Percentiles rank a stretch among this genome's conserved stretches.
Conservation (phyloP, 2,888 invertebrate genomes). For the Galeruca laticollis region DNA sequence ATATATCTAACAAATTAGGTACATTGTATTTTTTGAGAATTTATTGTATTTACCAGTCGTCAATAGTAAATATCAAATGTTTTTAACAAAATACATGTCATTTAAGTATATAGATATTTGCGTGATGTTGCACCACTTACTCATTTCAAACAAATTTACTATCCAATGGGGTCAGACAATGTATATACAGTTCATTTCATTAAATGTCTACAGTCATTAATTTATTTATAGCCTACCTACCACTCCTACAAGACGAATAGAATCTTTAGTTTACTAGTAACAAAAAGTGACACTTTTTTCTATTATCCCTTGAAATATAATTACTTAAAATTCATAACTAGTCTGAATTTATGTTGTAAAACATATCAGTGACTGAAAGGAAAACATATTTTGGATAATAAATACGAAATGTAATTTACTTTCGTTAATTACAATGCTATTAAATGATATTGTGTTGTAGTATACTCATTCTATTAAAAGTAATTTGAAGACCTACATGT, state of each 20-base stretch:
- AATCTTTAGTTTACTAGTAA: not conserved
- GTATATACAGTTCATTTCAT: slow-evolving; percentile 14
- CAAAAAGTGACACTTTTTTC: not conserved
- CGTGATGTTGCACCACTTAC: slow-evolving; percentile 5
- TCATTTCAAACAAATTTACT: slow-evolving; percentile 4
- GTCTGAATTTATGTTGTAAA: not conserved
- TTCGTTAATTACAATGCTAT: not conserved
- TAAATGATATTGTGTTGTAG: not conserved
- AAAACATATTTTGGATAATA: not conserved
- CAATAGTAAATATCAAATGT: not conserved
- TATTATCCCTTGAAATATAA: not conserved
- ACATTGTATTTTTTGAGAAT: too few species aligned
- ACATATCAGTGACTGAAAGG: not conserved
- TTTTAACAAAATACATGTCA: not conserved
- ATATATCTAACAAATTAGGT: too few species aligned
- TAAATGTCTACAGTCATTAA: slow-evolving; percentile 19
- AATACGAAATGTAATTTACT: not conserved
- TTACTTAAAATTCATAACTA: not conserved
- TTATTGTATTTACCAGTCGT: too few species aligned
- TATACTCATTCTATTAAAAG: not conserved
- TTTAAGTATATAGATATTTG: not conserved
- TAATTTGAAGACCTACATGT: slow-evolving; percentile 16
- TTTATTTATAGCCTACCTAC: slow-evolving; percentile 18
- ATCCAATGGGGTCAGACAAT: slow-evolving; percentile 9
- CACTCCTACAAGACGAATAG: slow-evolving; percentile 10